Evolutionary conservation across 1,140 invertebrate species (phyloP), one percentile per base, ranked within the genome.

Genomic region (Druon quercuslanigerum): DNA sequence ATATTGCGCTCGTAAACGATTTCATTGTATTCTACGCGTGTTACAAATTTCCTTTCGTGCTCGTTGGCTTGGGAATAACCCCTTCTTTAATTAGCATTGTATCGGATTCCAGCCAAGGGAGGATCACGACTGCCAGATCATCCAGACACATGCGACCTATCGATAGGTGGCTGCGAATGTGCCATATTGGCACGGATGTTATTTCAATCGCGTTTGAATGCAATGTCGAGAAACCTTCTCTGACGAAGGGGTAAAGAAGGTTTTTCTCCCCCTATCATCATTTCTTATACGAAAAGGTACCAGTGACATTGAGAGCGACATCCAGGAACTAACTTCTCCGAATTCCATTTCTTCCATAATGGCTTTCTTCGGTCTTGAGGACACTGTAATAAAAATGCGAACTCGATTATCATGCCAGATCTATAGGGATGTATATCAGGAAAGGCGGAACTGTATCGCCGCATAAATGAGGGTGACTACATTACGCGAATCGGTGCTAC

Each of bases 51-150:
- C 77, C 56, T 79, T 87, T 85, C 82, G 80, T 87, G 84, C 83
- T 83, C 86, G 82, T 76, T 87, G 74, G 83, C 79, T 79, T 83
- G 83, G 83, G 82, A 76, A 81, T 87, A 86, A 88, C 83, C 86
- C 86, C 85, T 87, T 81, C 84, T 85, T 87, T 87, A 88, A 88
- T 88, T 88, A 88, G 85, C 85, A 88, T 87, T 87, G 83, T 88
- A 88, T 87, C 72, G 79, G 75, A 87, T 87, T 87, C 84, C 84
- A 87, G n/a, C 75, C 17, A 8, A 51, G 57, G 51, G 70, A 51
- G 70, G 33, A 56, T 72, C 51, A 46, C 75, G 2, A 46, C 11
- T 76, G 52, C 57, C 56, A 57, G 33, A 17, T 46, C 33, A 19
- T 66, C 16, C 71, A 20, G 72, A 73, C 66, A 73, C 40, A 56